A percentile compares a stretch with the other conserved stretches of the same genome.
These are phyloP conservation scores for Merodon equestris DNA, from an alignment of 2,888 invertebrate genomes.

Conservation along the genomic window DNA sequence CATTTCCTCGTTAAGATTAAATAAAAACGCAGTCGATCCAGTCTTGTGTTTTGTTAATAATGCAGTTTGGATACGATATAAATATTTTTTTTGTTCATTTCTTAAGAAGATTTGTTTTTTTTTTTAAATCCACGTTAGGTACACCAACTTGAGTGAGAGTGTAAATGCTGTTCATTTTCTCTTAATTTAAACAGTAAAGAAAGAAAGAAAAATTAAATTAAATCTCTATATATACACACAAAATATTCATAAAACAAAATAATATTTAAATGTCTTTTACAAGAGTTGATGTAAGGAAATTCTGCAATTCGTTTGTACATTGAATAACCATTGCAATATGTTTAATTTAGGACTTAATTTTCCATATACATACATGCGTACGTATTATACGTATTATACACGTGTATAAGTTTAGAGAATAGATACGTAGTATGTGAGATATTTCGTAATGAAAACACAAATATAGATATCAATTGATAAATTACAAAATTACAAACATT, in stretches of 20 bases:
- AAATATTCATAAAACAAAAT: too few species aligned
- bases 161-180: slow-evolving; percentile 19
- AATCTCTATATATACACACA: too few species aligned
- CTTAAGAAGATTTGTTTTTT: too few species aligned
- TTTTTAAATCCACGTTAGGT: too few species aligned
- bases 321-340: slow-evolving; percentile 31
- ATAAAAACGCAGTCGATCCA: slow-evolving; percentile 10
- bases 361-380: neutral
- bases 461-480: slow-evolving; percentile 56
- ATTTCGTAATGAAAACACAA: slow-evolving; percentile 50
- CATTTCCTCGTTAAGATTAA: slow-evolving; percentile 19
- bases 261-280: too few species aligned
- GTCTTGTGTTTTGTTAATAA: slow-evolving; percentile 19
- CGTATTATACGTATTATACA: slow-evolving; percentile 11
- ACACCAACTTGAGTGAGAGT: slow-evolving; percentile 14
- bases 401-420: slow-evolving; percentile 33
- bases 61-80: neutral
- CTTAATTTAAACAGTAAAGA: neutral
- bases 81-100: too few species aligned
- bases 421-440: slow-evolving; percentile 45
- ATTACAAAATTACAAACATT: slow-evolving; percentile 19
- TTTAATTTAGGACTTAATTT: slow-evolving; percentile 30
- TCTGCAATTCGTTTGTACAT: too few species aligned
- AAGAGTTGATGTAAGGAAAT: too few species aligned
- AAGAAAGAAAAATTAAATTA: neutral